phyloP scores from a whole-genome alignment of 2,113 vertebrate species.

The Gymnorhina tibicen region DNA sequence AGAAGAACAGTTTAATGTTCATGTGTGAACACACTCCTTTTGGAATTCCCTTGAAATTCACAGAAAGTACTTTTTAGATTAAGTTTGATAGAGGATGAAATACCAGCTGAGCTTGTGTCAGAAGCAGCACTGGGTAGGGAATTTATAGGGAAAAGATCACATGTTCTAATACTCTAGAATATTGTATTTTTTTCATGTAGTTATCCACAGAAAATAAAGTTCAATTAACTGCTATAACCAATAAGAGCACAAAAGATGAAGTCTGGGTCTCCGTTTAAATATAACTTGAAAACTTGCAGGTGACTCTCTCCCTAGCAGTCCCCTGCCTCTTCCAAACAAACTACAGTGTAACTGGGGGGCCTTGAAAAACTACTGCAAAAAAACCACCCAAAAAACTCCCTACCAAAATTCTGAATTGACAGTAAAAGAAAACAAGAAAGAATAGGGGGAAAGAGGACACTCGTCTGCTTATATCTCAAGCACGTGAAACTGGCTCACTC shows the following conservation, averaged over 20 bases:
- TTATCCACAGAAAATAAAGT: not conserved
- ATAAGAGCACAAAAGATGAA: not conserved
- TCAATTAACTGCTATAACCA: not conserved
- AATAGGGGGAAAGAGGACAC: accelerated
- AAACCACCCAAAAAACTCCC: not conserved
- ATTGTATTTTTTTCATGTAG: not conserved
- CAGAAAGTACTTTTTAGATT: not conserved
- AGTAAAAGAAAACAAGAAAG: not conserved
- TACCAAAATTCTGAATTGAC: not conserved
- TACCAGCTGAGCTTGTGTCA: not conserved
- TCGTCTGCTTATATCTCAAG: not conserved
- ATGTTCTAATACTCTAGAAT: not conserved
- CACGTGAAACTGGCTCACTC: not conserved
- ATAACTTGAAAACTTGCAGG: not conserved
- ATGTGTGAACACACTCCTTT: not conserved
- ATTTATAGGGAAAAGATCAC: not conserved
- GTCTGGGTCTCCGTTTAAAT: not conserved
- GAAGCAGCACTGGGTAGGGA: not conserved
- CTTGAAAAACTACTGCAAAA: not conserved
- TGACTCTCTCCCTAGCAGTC: not conserved
- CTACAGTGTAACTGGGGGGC: not conserved
- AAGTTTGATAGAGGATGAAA: not conserved
- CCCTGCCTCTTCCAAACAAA: not conserved
- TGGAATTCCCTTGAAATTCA: not conserved
- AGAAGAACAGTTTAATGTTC: conserved; percentile 4